Conservation (phyloP, 1,140 invertebrate species). For the Tetramorium simillimum region DNA sequence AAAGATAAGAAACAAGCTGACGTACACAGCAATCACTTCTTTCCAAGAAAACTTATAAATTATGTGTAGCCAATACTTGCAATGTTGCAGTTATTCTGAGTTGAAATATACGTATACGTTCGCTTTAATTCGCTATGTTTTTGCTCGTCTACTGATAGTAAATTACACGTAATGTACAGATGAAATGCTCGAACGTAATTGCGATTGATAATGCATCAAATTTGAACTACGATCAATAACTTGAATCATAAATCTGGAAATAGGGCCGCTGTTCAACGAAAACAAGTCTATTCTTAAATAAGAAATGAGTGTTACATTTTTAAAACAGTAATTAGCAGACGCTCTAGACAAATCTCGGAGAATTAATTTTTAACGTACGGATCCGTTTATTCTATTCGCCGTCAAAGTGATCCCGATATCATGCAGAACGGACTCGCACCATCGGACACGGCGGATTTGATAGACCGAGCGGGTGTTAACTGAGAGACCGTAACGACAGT, state of each 20-base stretch:
- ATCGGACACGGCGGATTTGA: conserved; percentile 42
- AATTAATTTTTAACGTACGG: background rate
- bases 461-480: conserved; percentile 50
- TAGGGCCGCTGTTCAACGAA: background rate
- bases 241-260: background rate
- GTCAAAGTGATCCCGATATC: conserved; percentile 13
- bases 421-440: background rate
- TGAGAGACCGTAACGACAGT: conserved; percentile 55
- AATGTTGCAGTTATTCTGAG: background rate
- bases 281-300: background rate
- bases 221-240: background rate
- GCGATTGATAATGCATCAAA: background rate
- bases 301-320: background rate
- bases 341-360: background rate
- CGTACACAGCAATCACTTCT: background rate
- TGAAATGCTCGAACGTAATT: background rate
- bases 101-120: background rate
- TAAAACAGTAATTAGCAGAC: background rate
- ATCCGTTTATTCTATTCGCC: conserved; percentile 3
- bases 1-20: background rate
- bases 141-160: background rate
- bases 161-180: background rate
- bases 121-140: conserved; percentile 19
- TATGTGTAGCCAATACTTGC: background rate
- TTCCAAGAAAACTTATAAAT: background rate